Percentiles rank a stretch among this genome's conserved stretches.
These are phyloP conservation scores for Xiphophorus couchianus DNA, from an alignment of 2,113 vertebrate genomes.

Conservation along the genomic window DNA sequence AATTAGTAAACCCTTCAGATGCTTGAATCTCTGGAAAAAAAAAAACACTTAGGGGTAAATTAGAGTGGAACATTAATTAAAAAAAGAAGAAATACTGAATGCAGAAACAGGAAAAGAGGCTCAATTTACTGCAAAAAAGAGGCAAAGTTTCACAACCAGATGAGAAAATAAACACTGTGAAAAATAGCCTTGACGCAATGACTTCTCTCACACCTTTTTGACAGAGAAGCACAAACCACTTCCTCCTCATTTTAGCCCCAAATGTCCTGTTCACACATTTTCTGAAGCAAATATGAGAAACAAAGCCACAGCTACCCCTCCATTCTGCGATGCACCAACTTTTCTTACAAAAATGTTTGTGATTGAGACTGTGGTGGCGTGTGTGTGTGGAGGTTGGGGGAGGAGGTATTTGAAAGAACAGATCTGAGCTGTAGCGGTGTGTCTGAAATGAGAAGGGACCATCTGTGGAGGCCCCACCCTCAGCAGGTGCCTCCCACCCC, in stretches of 20 bases:
- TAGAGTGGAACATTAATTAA: constrained; percentile 66
- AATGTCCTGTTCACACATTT: constrained; percentile 78
- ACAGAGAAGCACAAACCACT: constrained; percentile 77
- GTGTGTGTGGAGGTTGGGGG: background rate
- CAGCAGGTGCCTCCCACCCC: constrained; percentile 37
- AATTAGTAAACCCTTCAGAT: constrained; percentile 84
- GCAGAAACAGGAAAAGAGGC: constrained; percentile 57
- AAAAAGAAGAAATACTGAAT: constrained; percentile 50
- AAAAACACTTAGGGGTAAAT: constrained; percentile 79
- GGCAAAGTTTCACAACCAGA: constrained; percentile 51
- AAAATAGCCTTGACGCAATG: constrained; percentile 71
- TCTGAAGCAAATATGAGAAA: constrained; percentile 71
- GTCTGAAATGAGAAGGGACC: constrained; percentile 53
- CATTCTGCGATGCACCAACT: constrained; percentile 18
- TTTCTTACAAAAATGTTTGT: constrained; percentile 27
- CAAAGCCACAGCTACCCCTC: constrained; percentile 45
- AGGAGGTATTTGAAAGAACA: constrained; percentile 19
- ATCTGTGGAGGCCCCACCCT: constrained; percentile 73
- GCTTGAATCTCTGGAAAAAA: constrained; percentile 74
- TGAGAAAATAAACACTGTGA: constrained; percentile 54
- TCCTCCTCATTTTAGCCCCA: constrained; percentile 78
- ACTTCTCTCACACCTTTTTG: constrained; percentile 73
- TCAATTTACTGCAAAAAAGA: constrained; percentile 39
- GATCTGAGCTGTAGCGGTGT: constrained; percentile 36
- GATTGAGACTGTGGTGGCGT: background rate